Conservation (phyloP, 2,113 vertebrate species). For the Gadus chalcogrammus region DNA sequence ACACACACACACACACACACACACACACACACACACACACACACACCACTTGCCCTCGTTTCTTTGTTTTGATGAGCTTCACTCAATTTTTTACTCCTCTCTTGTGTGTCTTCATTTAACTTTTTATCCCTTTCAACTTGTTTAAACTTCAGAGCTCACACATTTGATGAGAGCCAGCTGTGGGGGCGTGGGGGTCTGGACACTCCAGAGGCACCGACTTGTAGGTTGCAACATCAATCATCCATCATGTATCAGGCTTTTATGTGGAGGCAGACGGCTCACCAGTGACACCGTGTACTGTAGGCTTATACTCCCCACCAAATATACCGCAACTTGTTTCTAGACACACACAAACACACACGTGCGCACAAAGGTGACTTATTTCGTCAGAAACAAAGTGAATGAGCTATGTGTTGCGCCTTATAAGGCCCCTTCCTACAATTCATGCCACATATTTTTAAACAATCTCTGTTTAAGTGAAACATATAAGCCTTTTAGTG, state of each 20-base stretch:
- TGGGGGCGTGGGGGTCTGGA: conserved; percentile 20
- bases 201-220: conserved; percentile 24
- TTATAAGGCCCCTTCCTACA: too few species aligned
- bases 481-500: too few species aligned
- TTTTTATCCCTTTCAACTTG: neutral
- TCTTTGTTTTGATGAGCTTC: neutral
- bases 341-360: too few species aligned
- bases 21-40: too few species aligned
- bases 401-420: too few species aligned
- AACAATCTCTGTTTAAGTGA: too few species aligned
- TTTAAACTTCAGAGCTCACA: conserved; percentile 20
- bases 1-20: too few species aligned
- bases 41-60: neutral
- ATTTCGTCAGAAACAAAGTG: too few species aligned
- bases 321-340: too few species aligned
- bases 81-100: neutral
- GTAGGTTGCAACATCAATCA: conserved; percentile 34
- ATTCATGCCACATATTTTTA: too few species aligned
- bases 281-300: neutral
- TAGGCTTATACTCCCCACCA: too few species aligned
- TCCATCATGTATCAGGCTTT: conserved; percentile 8
- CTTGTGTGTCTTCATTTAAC: conserved; percentile 14
- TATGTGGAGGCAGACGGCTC: conserved; percentile 10
- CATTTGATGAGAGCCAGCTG: conserved; percentile 22
- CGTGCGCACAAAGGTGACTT: too few species aligned